Evolutionary conservation across 2,888 invertebrate species (phyloP), one percentile per base, ranked within the genome.

Genomic region (Pseudolycoriella hygida): DNA sequence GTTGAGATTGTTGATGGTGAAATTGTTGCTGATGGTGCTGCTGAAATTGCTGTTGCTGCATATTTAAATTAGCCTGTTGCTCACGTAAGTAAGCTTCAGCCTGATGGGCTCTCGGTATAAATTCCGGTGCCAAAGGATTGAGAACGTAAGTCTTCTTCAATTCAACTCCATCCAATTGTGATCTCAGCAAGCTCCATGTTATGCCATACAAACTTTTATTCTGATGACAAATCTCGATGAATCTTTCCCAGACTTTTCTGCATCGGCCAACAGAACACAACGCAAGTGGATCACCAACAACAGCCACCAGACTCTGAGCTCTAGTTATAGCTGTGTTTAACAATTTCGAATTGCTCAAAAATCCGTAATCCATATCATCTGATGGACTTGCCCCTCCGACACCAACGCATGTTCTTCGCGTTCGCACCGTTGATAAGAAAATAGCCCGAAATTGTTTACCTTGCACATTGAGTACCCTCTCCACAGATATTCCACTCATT

Each of bases 381-480:
- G 44, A 64, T 55, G 54, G 66, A 54, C 49, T 48, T n/a, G 32
- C 50, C n/a, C 20, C 19, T 2, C 38, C 34, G 15, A 67, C 66
- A 44, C 71, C 62, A 53, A 69, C 52, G 57, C 84, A 84, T 1
- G 83, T 84, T 48, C 77, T 71, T 31, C 82, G 68, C 5, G 85
- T 87, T 45, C 78, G 72, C 18, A 67, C 67, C 0, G 85, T 85
- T 34, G 84, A 84, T 47, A 88, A 66, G 56, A 88, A 80, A 42
- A 88, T 77, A 1, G 80, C 85, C 8, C 85, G 71, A 58, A 86
- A 88, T 62, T 88, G 86, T 57, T 87, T 88, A 57, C 87, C 87
- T 67, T 87, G 87, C 1, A 86, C 85, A 62, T 87, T 87, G 11
- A 84, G 67, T 3, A 87, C 85, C 47, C 86, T 67, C 57, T 87